phyloP scores from a whole-genome alignment of 1,140 invertebrate genomes.

The Ooceraea biroi region DNA sequence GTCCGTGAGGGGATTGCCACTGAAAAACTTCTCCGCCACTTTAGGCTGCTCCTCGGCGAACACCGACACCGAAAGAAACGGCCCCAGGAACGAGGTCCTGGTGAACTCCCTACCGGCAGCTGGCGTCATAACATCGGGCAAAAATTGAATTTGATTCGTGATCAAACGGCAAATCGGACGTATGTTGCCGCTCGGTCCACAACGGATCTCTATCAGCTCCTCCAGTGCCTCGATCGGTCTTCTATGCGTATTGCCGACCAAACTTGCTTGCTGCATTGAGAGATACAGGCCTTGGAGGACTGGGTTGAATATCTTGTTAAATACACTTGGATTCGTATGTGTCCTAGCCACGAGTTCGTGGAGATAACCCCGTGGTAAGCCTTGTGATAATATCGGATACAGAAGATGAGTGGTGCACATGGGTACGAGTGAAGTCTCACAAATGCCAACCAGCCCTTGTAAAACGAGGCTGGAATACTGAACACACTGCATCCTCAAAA shows the following conservation, averaged over 20 bases:
- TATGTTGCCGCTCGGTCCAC: slow-evolving; percentile 86
- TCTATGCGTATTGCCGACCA: slow-evolving; percentile 91
- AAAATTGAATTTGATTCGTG: slow-evolving; percentile 91
- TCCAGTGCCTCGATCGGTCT: slow-evolving; percentile 89
- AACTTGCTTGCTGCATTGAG: slow-evolving; percentile 90
- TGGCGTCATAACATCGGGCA: slow-evolving; percentile 90
- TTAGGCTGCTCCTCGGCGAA: slow-evolving; percentile 97
- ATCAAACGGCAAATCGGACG: slow-evolving; percentile 94
- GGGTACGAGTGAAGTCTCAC: slow-evolving; percentile 70
- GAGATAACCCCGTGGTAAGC: slow-evolving; percentile 89
- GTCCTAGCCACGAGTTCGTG: slow-evolving; percentile 89
- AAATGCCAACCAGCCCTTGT: slow-evolving; percentile 87
- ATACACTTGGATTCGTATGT: slow-evolving; percentile 86
- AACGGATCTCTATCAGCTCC: slow-evolving; percentile 91
- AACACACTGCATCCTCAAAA: slow-evolving; percentile 89
- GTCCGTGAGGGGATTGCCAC: slow-evolving; percentile 86
- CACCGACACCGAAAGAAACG: slow-evolving; percentile 95
- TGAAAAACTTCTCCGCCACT: slow-evolving; percentile 90
- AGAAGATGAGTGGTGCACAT: slow-evolving; percentile 82
- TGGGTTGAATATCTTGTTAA: slow-evolving; percentile 90
- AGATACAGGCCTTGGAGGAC: slow-evolving; percentile 90
- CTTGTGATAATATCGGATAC: slow-evolving; percentile 88
- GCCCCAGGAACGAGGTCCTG: slow-evolving; percentile 93
- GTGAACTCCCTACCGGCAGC: slow-evolving; percentile 93
- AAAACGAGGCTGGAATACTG: slow-evolving; percentile 88